Conservation (phyloP, 2,113 vertebrate genomes). For the Riparia riparia region DNA sequence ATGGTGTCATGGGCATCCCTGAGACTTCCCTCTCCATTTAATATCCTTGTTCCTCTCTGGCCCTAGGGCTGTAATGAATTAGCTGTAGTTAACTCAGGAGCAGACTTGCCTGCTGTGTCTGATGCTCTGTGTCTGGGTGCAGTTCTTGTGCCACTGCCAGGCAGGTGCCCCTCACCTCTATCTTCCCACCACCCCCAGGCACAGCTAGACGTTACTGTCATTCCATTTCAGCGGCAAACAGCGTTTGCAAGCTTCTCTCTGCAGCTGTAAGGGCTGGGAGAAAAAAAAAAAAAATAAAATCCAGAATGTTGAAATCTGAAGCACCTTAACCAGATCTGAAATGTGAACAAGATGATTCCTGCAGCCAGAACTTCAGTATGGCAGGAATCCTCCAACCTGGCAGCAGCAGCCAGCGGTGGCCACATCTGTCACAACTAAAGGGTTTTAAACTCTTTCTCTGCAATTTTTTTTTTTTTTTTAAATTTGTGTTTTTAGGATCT, state of each 20-base stretch:
- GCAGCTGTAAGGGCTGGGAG: neutral
- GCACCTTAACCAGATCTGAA: neutral
- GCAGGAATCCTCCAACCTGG: neutral
- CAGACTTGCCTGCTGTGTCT: neutral
- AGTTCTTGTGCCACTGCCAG: neutral
- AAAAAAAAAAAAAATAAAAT: neutral
- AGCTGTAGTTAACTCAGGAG: neutral
- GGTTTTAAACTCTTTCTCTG: neutral
- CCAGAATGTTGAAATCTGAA: neutral
- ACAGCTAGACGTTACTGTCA: neutral
- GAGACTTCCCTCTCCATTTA: neutral
- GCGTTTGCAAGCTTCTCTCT: neutral
- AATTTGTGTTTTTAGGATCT: neutral
- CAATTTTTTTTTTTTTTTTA: neutral
- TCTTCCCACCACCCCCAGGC: neutral
- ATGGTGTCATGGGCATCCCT: neutral
- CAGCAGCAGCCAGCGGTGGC: neutral
- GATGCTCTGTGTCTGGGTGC: neutral
- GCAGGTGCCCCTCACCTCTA: neutral
- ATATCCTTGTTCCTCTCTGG: neutral
- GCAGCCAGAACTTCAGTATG: neutral
- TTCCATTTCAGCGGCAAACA: neutral
- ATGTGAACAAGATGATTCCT: neutral
- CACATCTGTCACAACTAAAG: fast-evolving
- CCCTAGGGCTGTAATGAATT: neutral